Conservation (phyloP, 2,888 invertebrate genomes). For the Caenorhabditis doughertyi region DNA sequence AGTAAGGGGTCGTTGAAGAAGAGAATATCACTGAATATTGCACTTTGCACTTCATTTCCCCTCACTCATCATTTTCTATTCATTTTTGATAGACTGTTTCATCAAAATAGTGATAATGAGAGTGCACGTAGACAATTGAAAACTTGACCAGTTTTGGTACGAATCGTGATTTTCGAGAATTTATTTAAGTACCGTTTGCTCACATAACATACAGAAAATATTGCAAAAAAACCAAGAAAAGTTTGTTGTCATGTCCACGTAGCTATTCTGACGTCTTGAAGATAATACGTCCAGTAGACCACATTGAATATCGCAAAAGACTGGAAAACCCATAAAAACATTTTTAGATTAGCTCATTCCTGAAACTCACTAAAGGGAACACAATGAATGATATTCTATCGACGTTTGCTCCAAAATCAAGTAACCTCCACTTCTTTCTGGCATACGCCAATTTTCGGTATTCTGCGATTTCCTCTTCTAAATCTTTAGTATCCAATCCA, state of each 20-base stretch:
- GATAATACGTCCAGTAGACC: slow-evolving; percentile 77
- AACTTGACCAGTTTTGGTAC: background rate
- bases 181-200: background rate
- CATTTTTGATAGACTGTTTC: slow-evolving; percentile 4
- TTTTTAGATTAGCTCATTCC: background rate
- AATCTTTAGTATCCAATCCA: slow-evolving; percentile 53
- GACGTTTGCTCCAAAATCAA: slow-evolving; percentile 71
- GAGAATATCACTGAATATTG: slow-evolving; percentile 17
- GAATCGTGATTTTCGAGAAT: background rate
- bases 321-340: slow-evolving; percentile 64
- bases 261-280: slow-evolving; percentile 57
- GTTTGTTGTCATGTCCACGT: slow-evolving; percentile 52
- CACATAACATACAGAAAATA: background rate
- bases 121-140: background rate
- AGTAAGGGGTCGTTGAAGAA: slow-evolving; percentile 3
- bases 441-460: slow-evolving; percentile 61
- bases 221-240: too few species aligned
- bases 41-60: slow-evolving; percentile 23
- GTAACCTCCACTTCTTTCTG: slow-evolving; percentile 60
- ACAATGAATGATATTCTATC: slow-evolving; percentile 75
- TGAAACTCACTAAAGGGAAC: slow-evolving; percentile 73
- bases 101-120: slow-evolving; percentile 11
- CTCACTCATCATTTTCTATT: slow-evolving; percentile 1
- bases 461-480: slow-evolving; percentile 63
- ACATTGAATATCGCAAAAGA: slow-evolving; percentile 78